Conservation (phyloP, 2,888 invertebrate species). For the Uropetala carovei region DNA sequence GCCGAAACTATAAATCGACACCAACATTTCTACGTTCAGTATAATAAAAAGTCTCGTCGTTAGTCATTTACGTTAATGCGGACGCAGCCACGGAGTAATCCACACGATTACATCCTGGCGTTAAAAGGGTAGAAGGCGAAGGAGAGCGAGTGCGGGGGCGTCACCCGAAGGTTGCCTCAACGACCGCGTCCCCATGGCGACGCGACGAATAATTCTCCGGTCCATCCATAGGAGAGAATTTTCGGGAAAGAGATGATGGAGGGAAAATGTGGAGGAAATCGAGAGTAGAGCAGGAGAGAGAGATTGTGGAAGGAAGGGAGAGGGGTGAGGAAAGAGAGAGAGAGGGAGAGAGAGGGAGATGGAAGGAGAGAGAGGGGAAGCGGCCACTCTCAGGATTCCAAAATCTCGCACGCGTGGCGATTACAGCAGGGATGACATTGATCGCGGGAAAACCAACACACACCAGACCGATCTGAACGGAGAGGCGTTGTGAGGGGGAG, state of each 20-base stretch:
- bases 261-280: background rate
- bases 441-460: constrained; percentile 29
- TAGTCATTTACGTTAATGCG: too few species aligned
- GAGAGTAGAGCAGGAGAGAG: background rate
- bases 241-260: background rate
- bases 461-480: background rate
- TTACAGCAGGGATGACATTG: constrained; percentile 28
- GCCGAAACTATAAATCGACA: too few species aligned
- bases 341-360: background rate
- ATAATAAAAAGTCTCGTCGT: too few species aligned
- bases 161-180: background rate
- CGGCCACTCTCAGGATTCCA: too few species aligned
- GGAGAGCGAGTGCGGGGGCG: background rate
- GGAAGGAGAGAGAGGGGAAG: background rate
- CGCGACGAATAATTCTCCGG: background rate
- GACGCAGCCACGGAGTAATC: too few species aligned
- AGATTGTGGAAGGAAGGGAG: background rate
- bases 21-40: too few species aligned
- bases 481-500: background rate
- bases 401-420: background rate
- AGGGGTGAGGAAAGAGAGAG: background rate
- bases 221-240: constrained; percentile 17
- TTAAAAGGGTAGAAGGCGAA: background rate
- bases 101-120: too few species aligned
- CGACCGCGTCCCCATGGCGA: background rate